A percentile compares a stretch with the other conserved stretches of the same genome.
These are phyloP conservation scores for Pyrgus malvae DNA, from an alignment of 2,888 invertebrate species.

Conservation along the genomic window DNA sequence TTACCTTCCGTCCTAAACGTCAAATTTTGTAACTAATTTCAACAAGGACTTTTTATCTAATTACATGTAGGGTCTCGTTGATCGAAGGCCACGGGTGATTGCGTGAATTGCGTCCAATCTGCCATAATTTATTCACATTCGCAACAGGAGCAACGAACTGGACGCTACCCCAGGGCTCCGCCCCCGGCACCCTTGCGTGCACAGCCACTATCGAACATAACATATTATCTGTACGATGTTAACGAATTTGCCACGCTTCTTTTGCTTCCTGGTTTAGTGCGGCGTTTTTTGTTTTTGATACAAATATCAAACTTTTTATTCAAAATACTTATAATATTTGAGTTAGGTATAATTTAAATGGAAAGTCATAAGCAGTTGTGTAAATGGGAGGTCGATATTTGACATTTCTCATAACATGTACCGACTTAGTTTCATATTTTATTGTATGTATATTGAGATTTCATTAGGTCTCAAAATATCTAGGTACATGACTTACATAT, in stretches of 20 bases:
- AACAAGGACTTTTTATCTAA: slow-evolving; percentile 19
- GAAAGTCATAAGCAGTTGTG: no score
- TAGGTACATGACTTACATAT: no score
- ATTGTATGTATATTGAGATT: no score
- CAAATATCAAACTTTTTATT: background rate
- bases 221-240: slow-evolving; percentile 8
- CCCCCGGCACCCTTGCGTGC: slow-evolving; percentile 23
- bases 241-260: background rate
- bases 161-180: slow-evolving; percentile 27
- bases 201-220: slow-evolving; percentile 18
- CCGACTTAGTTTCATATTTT: no score
- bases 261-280: slow-evolving; percentile 6
- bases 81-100: slow-evolving; percentile 21
- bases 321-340: no score
- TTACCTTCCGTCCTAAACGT: background rate
- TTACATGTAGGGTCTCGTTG: slow-evolving; percentile 1
- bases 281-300: no score
- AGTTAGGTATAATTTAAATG: no score
- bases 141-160: slow-evolving; percentile 30
- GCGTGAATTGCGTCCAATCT: slow-evolving; percentile 29
- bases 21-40: background rate
- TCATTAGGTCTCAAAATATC: no score
- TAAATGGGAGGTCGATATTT: no score
- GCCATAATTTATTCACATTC: slow-evolving; percentile 33
- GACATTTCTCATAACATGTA: no score